Percentiles rank a stretch among this genome's conserved stretches.
phyloP scores from a whole-genome alignment of 2,113 vertebrate species.

The Gavialis gangeticus region DNA sequence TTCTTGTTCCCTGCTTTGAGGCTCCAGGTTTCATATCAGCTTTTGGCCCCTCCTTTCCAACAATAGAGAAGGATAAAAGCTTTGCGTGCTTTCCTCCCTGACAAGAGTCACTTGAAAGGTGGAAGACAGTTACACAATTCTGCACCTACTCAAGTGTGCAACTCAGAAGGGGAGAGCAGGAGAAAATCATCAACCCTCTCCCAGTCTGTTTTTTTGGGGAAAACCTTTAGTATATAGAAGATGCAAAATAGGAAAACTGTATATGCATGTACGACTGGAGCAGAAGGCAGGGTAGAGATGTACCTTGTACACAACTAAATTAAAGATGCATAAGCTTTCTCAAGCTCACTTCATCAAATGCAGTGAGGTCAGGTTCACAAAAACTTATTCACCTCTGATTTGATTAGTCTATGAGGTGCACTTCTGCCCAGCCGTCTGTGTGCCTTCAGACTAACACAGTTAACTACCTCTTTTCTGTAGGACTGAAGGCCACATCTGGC shows the following conservation, averaged over 20 bases:
- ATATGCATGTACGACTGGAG: neutral
- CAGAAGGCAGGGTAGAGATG: too few relatives aligned
- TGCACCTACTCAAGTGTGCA: neutral
- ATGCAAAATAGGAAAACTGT: neutral
- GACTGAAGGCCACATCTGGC: slow-evolving; percentile 29
- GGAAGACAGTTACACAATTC: neutral
- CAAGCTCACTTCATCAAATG: too few relatives aligned
- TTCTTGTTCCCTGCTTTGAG: neutral
- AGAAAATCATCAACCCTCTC: rapidly evolving
- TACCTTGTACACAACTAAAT: too few relatives aligned
- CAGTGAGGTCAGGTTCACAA: too few relatives aligned
- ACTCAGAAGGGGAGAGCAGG: neutral
- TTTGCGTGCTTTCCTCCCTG: rapidly evolving
- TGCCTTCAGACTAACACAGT: too few relatives aligned
- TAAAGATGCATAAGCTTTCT: too few relatives aligned
- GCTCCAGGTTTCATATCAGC: neutral
- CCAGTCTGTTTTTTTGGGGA: rapidly evolving
- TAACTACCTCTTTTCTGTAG: too few relatives aligned
- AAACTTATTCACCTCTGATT: too few relatives aligned
- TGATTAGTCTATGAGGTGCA: too few relatives aligned
- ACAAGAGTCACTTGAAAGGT: neutral
- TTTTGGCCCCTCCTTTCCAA: neutral
- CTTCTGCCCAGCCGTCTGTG: too few relatives aligned
- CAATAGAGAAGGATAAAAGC: neutral
- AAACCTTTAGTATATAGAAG: neutral